Base-by-base conservation (phyloP, 2,113 vertebrate species). In the Suncus etruscus region DNA sequence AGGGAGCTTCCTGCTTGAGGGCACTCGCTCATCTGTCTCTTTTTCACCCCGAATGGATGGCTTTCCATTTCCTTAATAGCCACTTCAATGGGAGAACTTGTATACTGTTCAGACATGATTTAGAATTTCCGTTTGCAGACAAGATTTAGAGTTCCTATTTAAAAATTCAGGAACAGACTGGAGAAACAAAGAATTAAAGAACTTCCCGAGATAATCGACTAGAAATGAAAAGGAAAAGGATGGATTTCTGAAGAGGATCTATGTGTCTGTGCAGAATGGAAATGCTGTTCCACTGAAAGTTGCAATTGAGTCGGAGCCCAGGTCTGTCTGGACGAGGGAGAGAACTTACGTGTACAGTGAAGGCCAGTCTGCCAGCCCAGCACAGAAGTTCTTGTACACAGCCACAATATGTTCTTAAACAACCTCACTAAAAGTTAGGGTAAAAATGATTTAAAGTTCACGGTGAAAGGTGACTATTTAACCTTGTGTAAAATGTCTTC, bases 401-500 rank as follows among this genome's bases (percentile, higher is more conserved):
- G 58, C 58, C 58, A 61, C 31, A 66, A 61, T 54, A 75, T 78
- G 11, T 3, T 18, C 45, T 73, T 27, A n/a, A 88, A 83, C 61
- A 48, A 31, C 27, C 54, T 86, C 6, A 61, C 22, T 88, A 18
- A 63, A 92, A 85, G 12, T 20, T 7, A 89, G 58, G 11, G 89
- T 78, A 69, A 85, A 83, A 78, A 78, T 84, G 68, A 66, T 69
- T 78, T 79, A 39, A 91, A 92, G 31, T 74, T 90, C 70, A 27
- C 63, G 65, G 1, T 29, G 15, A 16, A 15, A 77, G n/a, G 27
- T 76, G n/a, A 78, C 66, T 73, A 66, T 89, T 85, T 87, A 27
- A 9, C 73, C 87, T 68, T 83, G 16, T 84, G 66, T 83, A 81
- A 47, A 32, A 15, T 6, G 27, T 27, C 39, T 39, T 58, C 47